Percentiles rank a stretch among this genome's conserved stretches.
phyloP scores from a whole-genome alignment of 2,888 invertebrate genomes.

The Lasioglossum villosulum region DNA sequence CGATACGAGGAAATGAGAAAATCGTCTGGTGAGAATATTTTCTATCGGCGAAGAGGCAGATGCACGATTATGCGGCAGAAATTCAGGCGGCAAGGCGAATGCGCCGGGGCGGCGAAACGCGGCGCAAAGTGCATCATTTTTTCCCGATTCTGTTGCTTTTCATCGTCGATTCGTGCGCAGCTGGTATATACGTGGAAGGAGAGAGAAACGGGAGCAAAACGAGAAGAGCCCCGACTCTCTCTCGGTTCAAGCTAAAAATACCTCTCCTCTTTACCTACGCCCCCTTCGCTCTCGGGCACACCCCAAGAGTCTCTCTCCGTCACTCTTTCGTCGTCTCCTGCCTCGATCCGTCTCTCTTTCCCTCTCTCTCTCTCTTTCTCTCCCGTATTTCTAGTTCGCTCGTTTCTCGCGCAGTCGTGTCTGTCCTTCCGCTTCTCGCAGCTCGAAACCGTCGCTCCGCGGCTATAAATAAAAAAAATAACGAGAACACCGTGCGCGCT shows the following conservation, averaged over 20 bases:
- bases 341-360: slow-evolving; percentile 19
- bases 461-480: slow-evolving; percentile 73
- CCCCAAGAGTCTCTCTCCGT: slow-evolving; percentile 40
- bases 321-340: slow-evolving; percentile 19
- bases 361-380: neutral
- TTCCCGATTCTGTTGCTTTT: slow-evolving; percentile 61
- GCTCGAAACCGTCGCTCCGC: slow-evolving; percentile 60
- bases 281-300: slow-evolving; percentile 46
- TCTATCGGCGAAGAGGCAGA: neutral
- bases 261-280: slow-evolving; percentile 66
- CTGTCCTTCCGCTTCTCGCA: slow-evolving; percentile 57
- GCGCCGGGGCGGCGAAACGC: slow-evolving; percentile 15
- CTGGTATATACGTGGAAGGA: slow-evolving; percentile 52
- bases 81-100: slow-evolving; percentile 1
- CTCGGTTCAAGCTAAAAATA: slow-evolving; percentile 71
- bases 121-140: slow-evolving; percentile 46
- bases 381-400: slow-evolving; percentile 27
- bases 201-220: slow-evolving; percentile 70
- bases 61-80: slow-evolving; percentile 13
- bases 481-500: slow-evolving; percentile 66
- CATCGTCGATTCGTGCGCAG: slow-evolving; percentile 60
- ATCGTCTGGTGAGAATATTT: neutral
- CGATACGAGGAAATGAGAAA: neutral
- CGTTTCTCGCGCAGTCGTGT: slow-evolving; percentile 14
- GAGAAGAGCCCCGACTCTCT: slow-evolving; percentile 54